phyloP scores from a whole-genome alignment of 2,113 vertebrate species.

The Xenopus borealis region DNA sequence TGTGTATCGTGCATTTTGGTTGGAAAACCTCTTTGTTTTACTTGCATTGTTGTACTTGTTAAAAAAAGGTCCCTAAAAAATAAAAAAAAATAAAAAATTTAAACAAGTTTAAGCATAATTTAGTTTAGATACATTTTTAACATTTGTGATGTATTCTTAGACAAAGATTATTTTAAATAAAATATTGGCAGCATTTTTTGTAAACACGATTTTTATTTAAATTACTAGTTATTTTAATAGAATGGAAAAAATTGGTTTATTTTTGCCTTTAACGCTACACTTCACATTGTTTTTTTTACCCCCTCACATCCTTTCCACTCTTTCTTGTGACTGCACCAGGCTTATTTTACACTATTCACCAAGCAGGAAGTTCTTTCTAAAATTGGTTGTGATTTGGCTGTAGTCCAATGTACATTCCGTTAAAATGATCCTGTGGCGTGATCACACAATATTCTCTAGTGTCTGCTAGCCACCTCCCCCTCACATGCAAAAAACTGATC shows the following conservation, averaged over 20 bases:
- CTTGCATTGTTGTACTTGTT: too few relatives aligned
- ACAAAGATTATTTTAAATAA: too few relatives aligned
- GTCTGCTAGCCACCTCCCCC: background rate
- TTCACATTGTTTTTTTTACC: slow-evolving; percentile 28
- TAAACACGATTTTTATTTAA: background rate
- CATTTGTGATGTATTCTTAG: too few relatives aligned
- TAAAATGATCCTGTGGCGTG: slow-evolving; percentile 7
- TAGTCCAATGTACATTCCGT: slow-evolving; percentile 13
- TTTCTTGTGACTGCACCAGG: slow-evolving; percentile 19
- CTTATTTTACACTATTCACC: slow-evolving; percentile 36
- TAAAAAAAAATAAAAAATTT: too few relatives aligned
- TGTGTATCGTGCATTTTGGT: too few relatives aligned
- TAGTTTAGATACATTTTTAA: too few relatives aligned
- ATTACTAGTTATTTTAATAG: slow-evolving; percentile 12
- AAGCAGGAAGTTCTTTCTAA: slow-evolving; percentile 39
- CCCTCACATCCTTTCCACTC: slow-evolving; percentile 30
- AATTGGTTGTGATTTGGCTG: slow-evolving; percentile 29
- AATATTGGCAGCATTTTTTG: too few relatives aligned
- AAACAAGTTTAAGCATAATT: too few relatives aligned
- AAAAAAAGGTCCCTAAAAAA: too few relatives aligned
- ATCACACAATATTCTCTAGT: slow-evolving; percentile 26
- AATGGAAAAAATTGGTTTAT: slow-evolving; percentile 40
- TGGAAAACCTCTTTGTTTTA: too few relatives aligned
- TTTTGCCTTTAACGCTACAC: slow-evolving; percentile 29
- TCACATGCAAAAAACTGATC: too few relatives aligned